A percentile compares a stretch with the other conserved stretches of the same genome.
Evolutionary conservation across 2,797 vertebrate species (phyloP).

Genomic region (Halcyon leucocephala): DNA sequence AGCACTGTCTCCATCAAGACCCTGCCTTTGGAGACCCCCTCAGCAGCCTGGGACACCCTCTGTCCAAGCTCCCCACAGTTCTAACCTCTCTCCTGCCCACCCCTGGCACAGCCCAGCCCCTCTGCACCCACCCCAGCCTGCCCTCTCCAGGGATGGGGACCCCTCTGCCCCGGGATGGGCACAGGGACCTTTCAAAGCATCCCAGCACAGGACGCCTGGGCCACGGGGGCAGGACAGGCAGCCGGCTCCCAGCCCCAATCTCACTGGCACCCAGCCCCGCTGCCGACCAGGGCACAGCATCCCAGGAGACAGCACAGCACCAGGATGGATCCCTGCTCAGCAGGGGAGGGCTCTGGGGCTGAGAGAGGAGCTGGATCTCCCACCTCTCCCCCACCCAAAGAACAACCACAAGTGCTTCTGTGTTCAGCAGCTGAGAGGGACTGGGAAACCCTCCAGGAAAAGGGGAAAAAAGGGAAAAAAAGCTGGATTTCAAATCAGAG

Average conservation of each 20-base stretch:
- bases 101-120: not conserved
- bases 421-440: not conserved
- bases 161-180: not conserved
- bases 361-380: not conserved
- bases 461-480: not conserved
- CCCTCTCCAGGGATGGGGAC: rapidly evolving
- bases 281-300: not conserved
- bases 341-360: not conserved
- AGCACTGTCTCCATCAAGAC: rapidly evolving
- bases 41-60: not conserved
- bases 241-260: not conserved
- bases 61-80: not conserved
- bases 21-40: not conserved
- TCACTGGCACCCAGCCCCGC: not conserved
- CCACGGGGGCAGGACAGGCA: rapidly evolving
- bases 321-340: rapidly evolving
- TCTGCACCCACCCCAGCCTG: not conserved
- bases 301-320: rapidly evolving
- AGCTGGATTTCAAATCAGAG: constrained; percentile 9
- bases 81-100: not conserved
- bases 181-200: not conserved
- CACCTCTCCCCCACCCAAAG: not conserved
- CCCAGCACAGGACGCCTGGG: rapidly evolving
- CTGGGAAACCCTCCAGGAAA: constrained; percentile 37
- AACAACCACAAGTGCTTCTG: constrained; percentile 27